Evolutionary conservation across 2,797 vertebrate genomes (phyloP), one percentile per base, ranked within the genome.

Genomic region (Periophthalmus magnuspinnatus): DNA sequence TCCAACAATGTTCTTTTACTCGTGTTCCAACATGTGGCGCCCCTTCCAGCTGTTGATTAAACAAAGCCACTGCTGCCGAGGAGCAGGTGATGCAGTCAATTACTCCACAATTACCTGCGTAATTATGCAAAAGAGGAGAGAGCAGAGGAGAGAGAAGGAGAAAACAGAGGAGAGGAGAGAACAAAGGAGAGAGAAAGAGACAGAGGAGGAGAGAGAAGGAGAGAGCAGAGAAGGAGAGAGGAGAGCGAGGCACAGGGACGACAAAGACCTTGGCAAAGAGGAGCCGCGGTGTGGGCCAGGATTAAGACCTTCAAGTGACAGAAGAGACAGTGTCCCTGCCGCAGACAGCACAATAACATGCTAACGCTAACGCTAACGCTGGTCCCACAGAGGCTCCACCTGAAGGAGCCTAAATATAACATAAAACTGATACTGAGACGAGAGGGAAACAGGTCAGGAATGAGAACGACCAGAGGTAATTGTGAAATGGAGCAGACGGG

Each of bases 21-120:
- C 60, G 57, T 72, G 80, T 84, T 88, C 83, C 80, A 83, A 84
- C 85, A 88, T 84, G 90, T 79, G 77, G 88, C 55, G 80, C 69
- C 83, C 82, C 83, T 90, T 91, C 91, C 64, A 60, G 79, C 91
- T 94, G 91, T 94, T 95, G 93, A 94, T 90, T 92, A 94, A 93
- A 91, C 87, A 79, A 93, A 85, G 77, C 79, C 82, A 86, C 81
- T 75, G 86, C 81, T 82, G 88, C 76, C 85, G 78, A 72, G 86
- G 76, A 93, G 91, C 90, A 85, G 78, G 90, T 88, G 90, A 94
- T 71, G 81, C 88, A 89, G 93, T 91, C 93, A 93, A 93, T 95
- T 93, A 93, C 80, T 90, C 86, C 91, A 90, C 90, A 90, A 92
- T 93, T 93, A 92, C 89, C 91, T 85, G 85, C 85, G 81, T 91